Percentiles rank a stretch among this genome's conserved stretches.
phyloP scores from a whole-genome alignment of 2,113 vertebrate species.

The Anthoscopus minutus region DNA sequence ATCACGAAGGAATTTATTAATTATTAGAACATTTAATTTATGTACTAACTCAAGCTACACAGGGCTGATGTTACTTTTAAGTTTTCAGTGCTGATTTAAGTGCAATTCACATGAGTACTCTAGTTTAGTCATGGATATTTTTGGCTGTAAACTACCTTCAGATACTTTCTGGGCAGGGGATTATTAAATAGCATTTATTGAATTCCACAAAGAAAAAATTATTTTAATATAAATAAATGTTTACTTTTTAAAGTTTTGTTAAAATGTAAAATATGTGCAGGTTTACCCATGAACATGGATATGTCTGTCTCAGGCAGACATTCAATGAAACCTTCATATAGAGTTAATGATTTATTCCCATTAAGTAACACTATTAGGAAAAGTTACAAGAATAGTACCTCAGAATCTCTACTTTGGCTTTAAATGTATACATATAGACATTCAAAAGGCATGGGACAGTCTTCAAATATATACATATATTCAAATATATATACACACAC shows the following conservation, averaged over 20 bases:
- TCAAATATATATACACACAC: background rate
- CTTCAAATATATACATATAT: background rate
- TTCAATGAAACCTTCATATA: background rate
- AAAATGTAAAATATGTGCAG: background rate
- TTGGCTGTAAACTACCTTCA: background rate
- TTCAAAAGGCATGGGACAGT: background rate
- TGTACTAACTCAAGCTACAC: background rate
- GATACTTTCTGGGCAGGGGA: background rate
- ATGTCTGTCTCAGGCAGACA: background rate
- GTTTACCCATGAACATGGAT: background rate
- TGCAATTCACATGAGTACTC: background rate
- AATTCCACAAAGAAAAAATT: background rate
- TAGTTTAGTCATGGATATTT: background rate
- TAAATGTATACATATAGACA: background rate
- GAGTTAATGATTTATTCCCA: background rate
- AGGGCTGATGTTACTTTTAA: background rate
- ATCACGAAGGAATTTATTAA: background rate
- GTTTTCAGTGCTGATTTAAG: background rate
- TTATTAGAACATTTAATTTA: background rate
- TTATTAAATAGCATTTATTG: background rate
- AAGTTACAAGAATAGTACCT: background rate
- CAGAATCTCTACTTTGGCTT: background rate
- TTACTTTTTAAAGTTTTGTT: background rate
- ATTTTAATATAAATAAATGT: background rate
- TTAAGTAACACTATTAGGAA: background rate